phyloP scores from a whole-genome alignment of 2,113 vertebrate species.

The Neogobius melanostomus region DNA sequence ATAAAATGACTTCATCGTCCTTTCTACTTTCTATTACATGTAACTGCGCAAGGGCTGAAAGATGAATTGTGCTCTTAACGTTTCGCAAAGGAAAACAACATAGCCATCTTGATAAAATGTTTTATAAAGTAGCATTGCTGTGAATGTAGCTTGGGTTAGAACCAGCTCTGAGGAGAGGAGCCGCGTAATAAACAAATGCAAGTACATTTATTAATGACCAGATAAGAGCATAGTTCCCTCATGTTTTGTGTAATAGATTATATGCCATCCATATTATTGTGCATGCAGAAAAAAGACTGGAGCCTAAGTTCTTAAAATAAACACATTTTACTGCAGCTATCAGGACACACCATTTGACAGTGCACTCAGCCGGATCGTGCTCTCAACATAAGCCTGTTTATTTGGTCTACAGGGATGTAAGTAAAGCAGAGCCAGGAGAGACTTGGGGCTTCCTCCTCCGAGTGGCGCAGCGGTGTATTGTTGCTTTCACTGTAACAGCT shows the following conservation, averaged over 20 bases:
- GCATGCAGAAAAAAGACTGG: not conserved
- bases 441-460: constrained; percentile 42
- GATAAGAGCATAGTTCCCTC: not conserved
- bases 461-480: constrained; percentile 23
- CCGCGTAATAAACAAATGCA: not conserved
- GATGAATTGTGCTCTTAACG: not conserved
- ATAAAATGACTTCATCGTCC: not conserved
- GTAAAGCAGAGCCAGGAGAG: constrained; percentile 40
- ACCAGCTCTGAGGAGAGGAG: not conserved
- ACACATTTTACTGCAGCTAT: constrained; percentile 67
- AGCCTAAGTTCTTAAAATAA: constrained; percentile 59
- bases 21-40: not conserved
- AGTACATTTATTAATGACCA: not conserved
- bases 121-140: not conserved
- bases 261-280: not conserved
- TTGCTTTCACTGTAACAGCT: constrained; percentile 18
- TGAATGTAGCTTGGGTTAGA: not conserved
- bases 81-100: constrained; percentile 2
- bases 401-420: constrained; percentile 30
- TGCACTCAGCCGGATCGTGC: constrained; percentile 39
- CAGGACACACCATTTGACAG: constrained; percentile 28
- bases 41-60: not conserved
- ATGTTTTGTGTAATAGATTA: not conserved
- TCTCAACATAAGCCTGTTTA: constrained; percentile 27
- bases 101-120: not conserved